Conservation (phyloP, 2,113 vertebrate species). For the Callocephalon fimbriatum region DNA sequence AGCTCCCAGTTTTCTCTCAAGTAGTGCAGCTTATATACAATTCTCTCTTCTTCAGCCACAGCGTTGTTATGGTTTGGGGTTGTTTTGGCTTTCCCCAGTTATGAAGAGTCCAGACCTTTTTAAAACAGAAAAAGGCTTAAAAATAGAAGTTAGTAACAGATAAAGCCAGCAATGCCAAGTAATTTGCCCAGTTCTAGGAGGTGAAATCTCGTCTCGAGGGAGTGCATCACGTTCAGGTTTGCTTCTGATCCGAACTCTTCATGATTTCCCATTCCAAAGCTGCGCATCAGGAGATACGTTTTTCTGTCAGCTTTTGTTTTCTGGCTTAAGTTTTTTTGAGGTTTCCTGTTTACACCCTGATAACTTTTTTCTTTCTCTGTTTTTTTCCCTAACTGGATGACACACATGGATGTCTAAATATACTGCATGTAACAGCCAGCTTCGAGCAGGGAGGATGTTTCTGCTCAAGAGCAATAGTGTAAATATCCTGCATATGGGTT, state of each 20-base stretch:
- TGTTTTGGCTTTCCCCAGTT: background rate
- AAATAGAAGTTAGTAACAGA: background rate
- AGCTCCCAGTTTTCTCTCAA: background rate
- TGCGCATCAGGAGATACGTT: background rate
- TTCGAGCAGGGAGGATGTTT: conserved; percentile 54
- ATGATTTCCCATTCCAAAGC: background rate
- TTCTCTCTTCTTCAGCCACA: background rate
- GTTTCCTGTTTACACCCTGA: conserved; percentile 71
- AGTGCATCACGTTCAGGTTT: background rate
- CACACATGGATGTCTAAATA: conserved; percentile 73
- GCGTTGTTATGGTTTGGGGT: background rate
- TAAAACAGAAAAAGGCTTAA: background rate
- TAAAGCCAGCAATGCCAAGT: background rate
- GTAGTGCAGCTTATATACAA: background rate
- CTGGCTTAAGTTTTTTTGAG: background rate
- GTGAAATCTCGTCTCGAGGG: background rate
- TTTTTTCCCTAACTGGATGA: conserved; percentile 31
- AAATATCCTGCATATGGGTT: conserved; percentile 54
- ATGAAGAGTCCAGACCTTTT: background rate
- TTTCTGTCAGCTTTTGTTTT: background rate
- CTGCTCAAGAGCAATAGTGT: conserved; percentile 26
- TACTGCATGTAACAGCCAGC: conserved; percentile 52
- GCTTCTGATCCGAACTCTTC: background rate
- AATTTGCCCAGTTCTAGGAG: background rate
- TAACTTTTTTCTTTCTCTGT: background rate